Conservation (phyloP, 2,888 invertebrate genomes). For the Drosophila cyrtoloma region DNA sequence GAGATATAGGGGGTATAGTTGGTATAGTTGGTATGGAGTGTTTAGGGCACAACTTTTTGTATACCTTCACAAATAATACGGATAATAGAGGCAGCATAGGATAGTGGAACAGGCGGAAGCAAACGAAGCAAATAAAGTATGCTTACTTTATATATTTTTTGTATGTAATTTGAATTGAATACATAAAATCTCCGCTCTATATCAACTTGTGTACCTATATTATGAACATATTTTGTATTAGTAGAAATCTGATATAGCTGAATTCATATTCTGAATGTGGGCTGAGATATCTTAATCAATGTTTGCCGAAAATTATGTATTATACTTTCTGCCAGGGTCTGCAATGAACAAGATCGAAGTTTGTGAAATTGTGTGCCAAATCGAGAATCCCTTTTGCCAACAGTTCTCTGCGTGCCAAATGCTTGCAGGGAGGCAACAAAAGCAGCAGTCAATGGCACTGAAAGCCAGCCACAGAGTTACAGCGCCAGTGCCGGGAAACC, state of each 20-base stretch:
- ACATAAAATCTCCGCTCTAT: not conserved
- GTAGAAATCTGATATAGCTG: not conserved
- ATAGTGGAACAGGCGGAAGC: not conserved
- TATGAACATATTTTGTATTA: not conserved
- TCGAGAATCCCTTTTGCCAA: slow-evolving; percentile 66
- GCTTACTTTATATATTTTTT: not conserved
- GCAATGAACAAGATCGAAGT: slow-evolving; percentile 9
- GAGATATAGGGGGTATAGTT: not conserved
- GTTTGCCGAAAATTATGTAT: not conserved
- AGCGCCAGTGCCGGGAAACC: slow-evolving; percentile 8
- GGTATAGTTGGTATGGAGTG: not conserved
- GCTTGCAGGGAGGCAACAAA: slow-evolving; percentile 61
- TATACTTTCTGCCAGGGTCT: not conserved
- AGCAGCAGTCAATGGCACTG: slow-evolving; percentile 44
- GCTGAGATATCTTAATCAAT: not conserved
- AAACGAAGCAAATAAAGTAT: not conserved
- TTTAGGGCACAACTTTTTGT: not conserved
- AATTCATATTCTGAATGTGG: not conserved
- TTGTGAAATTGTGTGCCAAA: slow-evolving; percentile 62
- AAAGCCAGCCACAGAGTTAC: slow-evolving; percentile 40
- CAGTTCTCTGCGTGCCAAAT: slow-evolving; percentile 76
- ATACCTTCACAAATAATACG: not conserved
- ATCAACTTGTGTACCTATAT: not conserved
- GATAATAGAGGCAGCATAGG: not conserved
- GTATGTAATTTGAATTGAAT: not conserved